Conservation (phyloP, 2,888 invertebrate species). For the Sylvicola fuscatus region DNA sequence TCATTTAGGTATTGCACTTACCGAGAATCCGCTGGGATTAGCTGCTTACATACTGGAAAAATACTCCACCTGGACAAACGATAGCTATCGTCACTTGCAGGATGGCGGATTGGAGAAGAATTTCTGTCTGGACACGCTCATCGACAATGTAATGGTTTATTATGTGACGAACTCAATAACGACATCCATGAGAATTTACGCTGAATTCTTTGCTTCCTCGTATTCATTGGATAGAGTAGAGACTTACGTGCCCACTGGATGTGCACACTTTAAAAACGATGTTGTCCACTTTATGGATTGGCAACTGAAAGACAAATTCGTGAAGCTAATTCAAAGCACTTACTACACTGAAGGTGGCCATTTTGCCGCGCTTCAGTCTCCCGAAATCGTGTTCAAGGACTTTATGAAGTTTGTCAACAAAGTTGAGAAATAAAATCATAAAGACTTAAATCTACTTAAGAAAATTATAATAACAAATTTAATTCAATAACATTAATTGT, state of each 20-base stretch:
- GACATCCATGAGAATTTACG: conserved; percentile 46
- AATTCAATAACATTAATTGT: not conserved
- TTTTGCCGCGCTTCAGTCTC: conserved; percentile 67
- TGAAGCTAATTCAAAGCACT: conserved; percentile 45
- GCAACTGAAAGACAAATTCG: conserved; percentile 35
- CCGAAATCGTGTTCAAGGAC: conserved; percentile 47
- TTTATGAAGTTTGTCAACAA: conserved; percentile 37
- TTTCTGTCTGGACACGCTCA: conserved; percentile 28
- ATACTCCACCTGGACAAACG: conserved; percentile 51
- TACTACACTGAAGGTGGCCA: conserved; percentile 56
- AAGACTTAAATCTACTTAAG: not conserved
- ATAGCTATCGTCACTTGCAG: conserved; percentile 23
- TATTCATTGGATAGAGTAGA: conserved; percentile 30
- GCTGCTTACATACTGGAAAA: conserved; percentile 84
- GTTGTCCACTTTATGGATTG: conserved; percentile 35
- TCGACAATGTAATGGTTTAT: conserved; percentile 66
- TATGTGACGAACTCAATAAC: conserved; percentile 52
- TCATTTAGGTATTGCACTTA: conserved; percentile 39
- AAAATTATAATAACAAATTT: no score
- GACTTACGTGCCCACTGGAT: conserved; percentile 46
- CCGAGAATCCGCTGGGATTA: conserved; percentile 65
- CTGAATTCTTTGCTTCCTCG: conserved; percentile 29
- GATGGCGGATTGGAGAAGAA: conserved; percentile 42
- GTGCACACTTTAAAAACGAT: conserved; percentile 54
- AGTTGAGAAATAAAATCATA: conserved; percentile 11